Evolutionary conservation across 1,140 invertebrate species (phyloP), one percentile per base, ranked within the genome.

Genomic region (Bursaphelenchus mucronatus): DNA sequence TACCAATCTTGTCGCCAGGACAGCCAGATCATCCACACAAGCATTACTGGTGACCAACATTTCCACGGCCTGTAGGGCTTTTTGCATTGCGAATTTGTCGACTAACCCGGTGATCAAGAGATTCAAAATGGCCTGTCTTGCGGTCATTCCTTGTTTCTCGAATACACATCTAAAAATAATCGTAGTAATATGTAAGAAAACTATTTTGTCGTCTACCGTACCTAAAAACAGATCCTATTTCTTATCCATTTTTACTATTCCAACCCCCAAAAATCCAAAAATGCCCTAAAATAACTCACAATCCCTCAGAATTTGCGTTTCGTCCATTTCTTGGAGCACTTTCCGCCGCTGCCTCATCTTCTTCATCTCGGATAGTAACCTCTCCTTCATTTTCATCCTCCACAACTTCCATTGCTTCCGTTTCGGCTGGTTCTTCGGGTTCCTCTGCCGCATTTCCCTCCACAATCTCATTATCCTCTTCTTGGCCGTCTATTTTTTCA

Each of bases 81-180:
- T 59, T 39, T 59, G 57, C 40, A 44, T 59, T 45, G 57, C 57
- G 19, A 15, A 39, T 9, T 44, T 39, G 41, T 59, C 57, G 13
- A n/a, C 30, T 3, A 59, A 44, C 11, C 57, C 57, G 40, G 19
- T 59, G 40, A 59, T 50, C 17, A 59, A 6, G 0, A 59, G 57
- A 39, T 44, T 59, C 11, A 59, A 50, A 39, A 59, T 59, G 11
- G 57, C 57, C 40, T 59, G 19, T 43, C 45, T 59, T 45, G 57
- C 40, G 11, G 13, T 59, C 57, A 59, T 59, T 45, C 57, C 57
- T 30, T 30, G 2, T 30, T 30, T 30, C 30, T 30, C 30, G 30
- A 30, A 30, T 5, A 30, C 30, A 30, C 30, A 30, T 30, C 30
- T 30, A 30, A 30, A 30, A 30, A 30, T 30, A 30, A 30, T 30